A percentile compares a stretch with the other conserved stretches of the same genome.
These are phyloP conservation scores for Lethrus apterus DNA, from an alignment of 1,140 invertebrate genomes.

Conservation along the genomic window DNA sequence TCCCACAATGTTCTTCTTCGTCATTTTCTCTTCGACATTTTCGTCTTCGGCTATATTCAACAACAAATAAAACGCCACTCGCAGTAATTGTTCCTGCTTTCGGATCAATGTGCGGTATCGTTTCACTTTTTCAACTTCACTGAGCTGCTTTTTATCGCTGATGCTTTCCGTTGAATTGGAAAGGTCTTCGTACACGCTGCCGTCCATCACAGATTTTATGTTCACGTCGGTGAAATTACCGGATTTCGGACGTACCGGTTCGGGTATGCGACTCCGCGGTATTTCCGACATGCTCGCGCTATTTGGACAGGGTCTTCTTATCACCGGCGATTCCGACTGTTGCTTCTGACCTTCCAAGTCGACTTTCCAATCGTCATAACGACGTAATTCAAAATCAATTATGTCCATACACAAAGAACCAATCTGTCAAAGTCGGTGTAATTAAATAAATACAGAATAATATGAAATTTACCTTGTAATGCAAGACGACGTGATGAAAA, in stretches of 20 bases:
- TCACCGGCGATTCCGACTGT: conserved; percentile 28
- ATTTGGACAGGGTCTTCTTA: conserved; percentile 36
- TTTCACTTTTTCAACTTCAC: conserved; percentile 38
- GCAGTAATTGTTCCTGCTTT: conserved; percentile 87
- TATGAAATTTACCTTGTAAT: conserved; percentile 64
- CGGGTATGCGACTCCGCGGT: conserved; percentile 58
- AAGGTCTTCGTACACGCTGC: conserved; percentile 59
- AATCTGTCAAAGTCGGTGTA: conserved; percentile 53
- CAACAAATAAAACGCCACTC: conserved; percentile 84
- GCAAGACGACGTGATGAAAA: conserved; percentile 88
- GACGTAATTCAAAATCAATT: conserved; percentile 85
- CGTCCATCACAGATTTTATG: conserved; percentile 40
- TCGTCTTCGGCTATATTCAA: conserved; percentile 93
- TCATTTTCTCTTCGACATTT: conserved; percentile 95
- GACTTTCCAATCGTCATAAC: conserved; percentile 89
- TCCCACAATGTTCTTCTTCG: conserved; percentile 83
- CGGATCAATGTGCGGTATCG: conserved; percentile 44
- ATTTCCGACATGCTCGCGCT: conserved; percentile 46
- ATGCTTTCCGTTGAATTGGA: conserved; percentile 56
- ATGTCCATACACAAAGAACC: conserved; percentile 95
- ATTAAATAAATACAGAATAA: neutral
- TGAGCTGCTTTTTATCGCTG: conserved; percentile 75
- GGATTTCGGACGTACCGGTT: conserved; percentile 57
- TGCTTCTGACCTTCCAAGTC: conserved; percentile 67
- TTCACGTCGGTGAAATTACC: conserved; percentile 52